Conservation (phyloP, 2,797 vertebrate genomes). For the Sebastiscus albofasciatus region DNA sequence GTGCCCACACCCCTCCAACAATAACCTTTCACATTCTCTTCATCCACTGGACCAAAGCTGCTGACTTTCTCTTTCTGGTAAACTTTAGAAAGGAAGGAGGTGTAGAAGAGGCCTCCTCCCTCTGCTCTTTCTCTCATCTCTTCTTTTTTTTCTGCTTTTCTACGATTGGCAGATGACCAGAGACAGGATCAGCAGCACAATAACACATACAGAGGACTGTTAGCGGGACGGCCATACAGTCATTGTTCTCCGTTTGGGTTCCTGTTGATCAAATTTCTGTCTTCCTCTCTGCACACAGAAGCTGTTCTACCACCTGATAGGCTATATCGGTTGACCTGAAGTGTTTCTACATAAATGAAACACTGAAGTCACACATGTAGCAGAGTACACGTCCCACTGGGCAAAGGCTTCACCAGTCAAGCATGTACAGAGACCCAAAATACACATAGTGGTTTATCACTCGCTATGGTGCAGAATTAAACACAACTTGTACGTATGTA, state of each 20-base stretch:
- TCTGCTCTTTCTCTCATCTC: background rate
- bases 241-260: conserved; percentile 55
- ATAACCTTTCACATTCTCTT: conserved; percentile 32
- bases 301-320: background rate
- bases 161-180: background rate
- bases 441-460: background rate
- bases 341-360: background rate
- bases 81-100: conserved; percentile 20
- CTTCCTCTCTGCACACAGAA: conserved; percentile 38
- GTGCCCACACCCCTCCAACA: conserved; percentile 29
- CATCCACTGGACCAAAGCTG: background rate
- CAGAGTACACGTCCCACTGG: background rate
- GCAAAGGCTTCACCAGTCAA: background rate
- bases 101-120: background rate
- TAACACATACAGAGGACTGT: conserved; percentile 13
- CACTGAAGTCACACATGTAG: background rate
- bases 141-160: background rate
- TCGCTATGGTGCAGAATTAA: background rate
- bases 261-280: conserved; percentile 48
- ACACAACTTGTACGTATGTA: background rate
- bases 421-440: background rate
- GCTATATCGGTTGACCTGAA: background rate
- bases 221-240: background rate
- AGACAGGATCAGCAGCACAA: background rate
- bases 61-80: conserved; percentile 5